Percentiles rank a stretch among this genome's conserved stretches.
Evolutionary conservation across 2,113 vertebrate species (phyloP).

Genomic region (Phyllostomus discolor): DNA sequence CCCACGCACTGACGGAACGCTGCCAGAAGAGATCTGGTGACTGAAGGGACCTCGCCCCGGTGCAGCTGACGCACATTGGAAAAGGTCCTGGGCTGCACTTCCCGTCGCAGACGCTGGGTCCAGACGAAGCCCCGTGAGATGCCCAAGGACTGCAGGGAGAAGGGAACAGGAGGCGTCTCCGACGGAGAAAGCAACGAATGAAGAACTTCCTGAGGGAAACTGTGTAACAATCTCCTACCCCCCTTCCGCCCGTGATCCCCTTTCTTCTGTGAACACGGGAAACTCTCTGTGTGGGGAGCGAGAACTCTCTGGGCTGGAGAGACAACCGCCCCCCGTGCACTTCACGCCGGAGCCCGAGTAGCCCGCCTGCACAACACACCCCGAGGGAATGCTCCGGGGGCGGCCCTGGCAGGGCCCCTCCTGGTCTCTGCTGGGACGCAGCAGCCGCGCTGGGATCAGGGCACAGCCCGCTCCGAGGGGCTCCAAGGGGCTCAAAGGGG

Average conservation of each 20-base stretch:
- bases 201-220: background rate
- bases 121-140: background rate
- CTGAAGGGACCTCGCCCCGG: background rate
- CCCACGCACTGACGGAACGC: background rate
- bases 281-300: background rate
- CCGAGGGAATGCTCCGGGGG: rapidly evolving
- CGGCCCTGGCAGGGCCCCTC: too few species aligned
- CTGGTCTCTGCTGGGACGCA: background rate
- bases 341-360: background rate
- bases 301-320: background rate
- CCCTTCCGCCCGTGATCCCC: rapidly evolving
- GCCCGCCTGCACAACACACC: background rate
- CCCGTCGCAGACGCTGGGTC: background rate
- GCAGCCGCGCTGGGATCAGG: too few species aligned
- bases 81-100: background rate
- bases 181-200: background rate
- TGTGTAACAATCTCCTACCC: rapidly evolving
- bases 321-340: background rate
- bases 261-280: background rate
- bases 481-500: background rate
- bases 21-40: background rate
- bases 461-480: background rate
- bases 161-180: background rate
- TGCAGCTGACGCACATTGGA: background rate
- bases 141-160: background rate